A percentile compares a stretch with the other conserved stretches of the same genome.
Evolutionary conservation across 2,888 invertebrate genomes (phyloP).

Genomic region (Odontocerum albicorne): DNA sequence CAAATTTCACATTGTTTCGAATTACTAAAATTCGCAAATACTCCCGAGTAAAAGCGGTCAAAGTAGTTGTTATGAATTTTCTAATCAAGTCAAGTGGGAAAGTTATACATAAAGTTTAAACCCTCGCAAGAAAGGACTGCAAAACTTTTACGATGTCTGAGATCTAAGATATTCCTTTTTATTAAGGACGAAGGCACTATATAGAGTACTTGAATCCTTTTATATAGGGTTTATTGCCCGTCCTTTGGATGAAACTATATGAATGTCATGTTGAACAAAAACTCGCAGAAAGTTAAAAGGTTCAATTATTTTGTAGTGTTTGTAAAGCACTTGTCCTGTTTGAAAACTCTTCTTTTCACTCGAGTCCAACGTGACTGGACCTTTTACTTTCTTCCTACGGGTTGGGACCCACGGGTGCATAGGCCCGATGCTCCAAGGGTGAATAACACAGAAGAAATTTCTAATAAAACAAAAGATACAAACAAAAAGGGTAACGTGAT

Average conservation of each 20-base stretch:
- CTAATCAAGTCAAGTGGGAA: too few relatives aligned
- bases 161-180: too few relatives aligned
- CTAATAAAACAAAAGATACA: neutral
- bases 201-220: neutral
- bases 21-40: too few relatives aligned
- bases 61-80: too few relatives aligned
- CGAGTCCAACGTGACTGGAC: neutral
- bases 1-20: too few relatives aligned
- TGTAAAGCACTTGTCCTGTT: too few relatives aligned
- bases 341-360: conserved; percentile 6
- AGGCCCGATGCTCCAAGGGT: conserved; percentile 15
- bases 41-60: too few relatives aligned
- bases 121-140: too few relatives aligned
- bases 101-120: too few relatives aligned
- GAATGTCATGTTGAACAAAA: conserved; percentile 7
- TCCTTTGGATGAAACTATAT: neutral
- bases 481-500: conserved; percentile 8
- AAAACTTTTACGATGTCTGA: too few relatives aligned
- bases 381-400: conserved; percentile 2
- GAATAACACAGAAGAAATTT: conserved; percentile 1
- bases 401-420: conserved; percentile 33
- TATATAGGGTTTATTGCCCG: conserved; percentile 6
- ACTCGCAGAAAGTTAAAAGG: too few relatives aligned
- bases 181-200: neutral
- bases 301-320: neutral